Evolutionary conservation across 2,888 invertebrate genomes (phyloP).

Genomic region (Gibbula magus): DNA sequence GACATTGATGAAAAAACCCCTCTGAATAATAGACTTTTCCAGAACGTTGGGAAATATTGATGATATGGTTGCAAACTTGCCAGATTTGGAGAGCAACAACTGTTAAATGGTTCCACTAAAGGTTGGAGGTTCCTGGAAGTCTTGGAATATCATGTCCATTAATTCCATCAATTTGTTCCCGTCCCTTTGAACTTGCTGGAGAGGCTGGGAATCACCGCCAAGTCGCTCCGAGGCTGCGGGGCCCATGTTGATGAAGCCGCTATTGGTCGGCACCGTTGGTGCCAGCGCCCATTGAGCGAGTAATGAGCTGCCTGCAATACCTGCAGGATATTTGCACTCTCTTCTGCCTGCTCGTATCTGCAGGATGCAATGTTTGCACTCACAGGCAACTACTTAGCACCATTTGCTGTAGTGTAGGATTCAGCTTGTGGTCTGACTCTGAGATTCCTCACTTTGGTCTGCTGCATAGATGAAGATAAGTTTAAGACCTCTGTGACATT

Average conservation of each 20-base stretch:
- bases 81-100: too few relatives aligned
- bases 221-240: background rate
- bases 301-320: background rate
- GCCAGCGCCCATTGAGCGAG: background rate
- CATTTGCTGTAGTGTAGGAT: too few relatives aligned
- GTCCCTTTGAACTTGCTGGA: background rate
- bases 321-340: constrained; percentile 8
- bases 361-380: background rate
- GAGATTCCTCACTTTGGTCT: too few relatives aligned
- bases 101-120: too few relatives aligned
- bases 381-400: background rate
- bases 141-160: background rate
- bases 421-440: too few relatives aligned
- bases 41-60: too few relatives aligned
- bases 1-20: too few relatives aligned
- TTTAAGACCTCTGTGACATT: too few relatives aligned
- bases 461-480: too few relatives aligned
- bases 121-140: too few relatives aligned
- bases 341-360: background rate
- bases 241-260: background rate
- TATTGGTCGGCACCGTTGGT: background rate
- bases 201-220: background rate
- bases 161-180: constrained; percentile 2
- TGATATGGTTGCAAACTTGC: too few relatives aligned
- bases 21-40: too few relatives aligned